phyloP scores from a whole-genome alignment of 2,797 vertebrate genomes.

The Mus spretus region DNA sequence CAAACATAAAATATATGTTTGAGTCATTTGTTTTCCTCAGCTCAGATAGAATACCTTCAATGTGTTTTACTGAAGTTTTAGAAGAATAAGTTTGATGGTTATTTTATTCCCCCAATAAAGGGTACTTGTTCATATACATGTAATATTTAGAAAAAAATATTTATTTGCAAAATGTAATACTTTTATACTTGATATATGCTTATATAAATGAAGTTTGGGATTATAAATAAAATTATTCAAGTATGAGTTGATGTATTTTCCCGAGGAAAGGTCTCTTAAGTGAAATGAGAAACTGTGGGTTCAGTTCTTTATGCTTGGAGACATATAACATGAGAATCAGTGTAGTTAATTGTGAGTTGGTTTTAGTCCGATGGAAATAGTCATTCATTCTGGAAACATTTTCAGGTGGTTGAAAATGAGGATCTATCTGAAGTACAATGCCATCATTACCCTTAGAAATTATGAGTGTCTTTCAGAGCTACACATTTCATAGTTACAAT shows the following conservation, averaged over 20 bases:
- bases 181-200: neutral
- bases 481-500: neutral
- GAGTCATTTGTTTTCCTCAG: constrained; percentile 10
- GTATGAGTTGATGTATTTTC: neutral
- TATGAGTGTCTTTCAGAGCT: neutral
- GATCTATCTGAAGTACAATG: neutral
- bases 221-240: neutral
- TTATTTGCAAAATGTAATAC: constrained; percentile 40
- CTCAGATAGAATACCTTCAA: neutral
- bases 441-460: neutral
- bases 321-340: neutral
- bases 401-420: neutral
- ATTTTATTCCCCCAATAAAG: neutral
- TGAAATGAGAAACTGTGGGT: neutral
- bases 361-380: neutral
- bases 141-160: neutral
- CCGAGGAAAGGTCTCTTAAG: neutral
- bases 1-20: constrained; percentile 21
- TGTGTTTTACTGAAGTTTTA: neutral
- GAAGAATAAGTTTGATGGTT: neutral
- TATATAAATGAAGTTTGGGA: neutral
- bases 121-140: neutral
- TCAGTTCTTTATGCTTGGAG: neutral
- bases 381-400: neutral
- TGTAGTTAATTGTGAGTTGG: neutral